Evolutionary conservation across 1,140 invertebrate genomes (phyloP), one percentile per base, ranked within the genome.

Genomic region (Schlechtendalia chinensis): DNA sequence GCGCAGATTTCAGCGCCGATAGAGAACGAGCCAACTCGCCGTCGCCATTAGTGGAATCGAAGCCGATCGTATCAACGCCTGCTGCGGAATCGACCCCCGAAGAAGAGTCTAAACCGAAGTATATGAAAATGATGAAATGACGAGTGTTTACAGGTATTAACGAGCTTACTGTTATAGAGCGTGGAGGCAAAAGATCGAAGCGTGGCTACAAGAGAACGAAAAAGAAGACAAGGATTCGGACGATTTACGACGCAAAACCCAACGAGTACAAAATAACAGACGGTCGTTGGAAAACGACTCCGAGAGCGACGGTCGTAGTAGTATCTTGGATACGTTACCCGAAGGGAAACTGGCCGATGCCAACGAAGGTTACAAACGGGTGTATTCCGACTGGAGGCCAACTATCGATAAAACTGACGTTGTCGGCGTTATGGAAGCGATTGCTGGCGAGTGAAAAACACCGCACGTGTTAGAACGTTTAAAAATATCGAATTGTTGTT

Each of bases 111-210:
- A 88, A 87, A 85, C 88, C 88, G 54, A 89, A 84, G 85, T 86
- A 83, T 39, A n/a, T n/a, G n/a, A n/a, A n/a, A 72, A 54, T 6
- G 12, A 29, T n/a, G 53, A 14, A 72, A 54, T 29, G 47, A 22
- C 14, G 45, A 29, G 0, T 47, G 8, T 32, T 22, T 59, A 1
- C 0, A 12, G 14, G 0, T 16, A 45, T 12, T 47, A 53, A 59
- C 29, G 19, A n/a, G 56, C 47, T 75, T 75, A 4, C 53, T 47
- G 32, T n/a, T 50, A 82, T 84, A 90, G 91, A 85, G 91, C 94
- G 82, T 94, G 93, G 93, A 87, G 92, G 50, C 91, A 94, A 84
- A 95, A 96, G 85, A 96, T 97, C 83, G 93, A 96, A 86, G 93
- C 93, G 19, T 96, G 95, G 95, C 86, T 96, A 82, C 90, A 93